phyloP scores from a whole-genome alignment of 1,140 invertebrate species.

The Pogonognathellus flavescens region DNA sequence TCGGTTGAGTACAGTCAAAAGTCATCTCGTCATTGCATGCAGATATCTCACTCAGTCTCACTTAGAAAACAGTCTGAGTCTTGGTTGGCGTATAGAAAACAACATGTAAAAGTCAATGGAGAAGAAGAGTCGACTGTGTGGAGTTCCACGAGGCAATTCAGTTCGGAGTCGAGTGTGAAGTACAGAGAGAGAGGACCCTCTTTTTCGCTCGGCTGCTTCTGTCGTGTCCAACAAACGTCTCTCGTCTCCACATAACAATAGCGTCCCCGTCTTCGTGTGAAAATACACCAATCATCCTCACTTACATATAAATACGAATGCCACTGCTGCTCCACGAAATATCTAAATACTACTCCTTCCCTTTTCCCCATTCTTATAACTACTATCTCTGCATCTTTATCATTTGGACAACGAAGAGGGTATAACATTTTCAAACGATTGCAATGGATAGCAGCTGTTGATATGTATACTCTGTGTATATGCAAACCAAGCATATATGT shows the following conservation, averaged over 20 bases:
- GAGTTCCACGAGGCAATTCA: background rate
- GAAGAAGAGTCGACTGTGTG: background rate
- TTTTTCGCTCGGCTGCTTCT: conserved; percentile 43
- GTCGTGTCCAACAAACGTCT: conserved; percentile 47
- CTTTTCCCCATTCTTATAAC: background rate
- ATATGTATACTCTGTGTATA: background rate
- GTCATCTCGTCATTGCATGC: conserved; percentile 49
- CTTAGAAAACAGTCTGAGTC: background rate
- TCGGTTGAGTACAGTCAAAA: conserved; percentile 28
- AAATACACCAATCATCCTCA: conserved; percentile 48
- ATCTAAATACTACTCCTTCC: background rate
- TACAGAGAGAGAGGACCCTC: conserved; percentile 36
- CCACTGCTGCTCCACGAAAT: conserved; percentile 1
- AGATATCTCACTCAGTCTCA: conserved; percentile 50
- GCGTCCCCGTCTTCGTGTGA: conserved; percentile 41
- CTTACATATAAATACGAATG: background rate
- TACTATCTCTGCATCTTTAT: background rate
- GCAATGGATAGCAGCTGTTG: background rate
- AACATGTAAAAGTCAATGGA: background rate
- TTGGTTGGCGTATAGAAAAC: background rate
- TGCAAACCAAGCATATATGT: background rate
- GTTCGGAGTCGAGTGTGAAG: background rate
- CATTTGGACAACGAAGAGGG: too few relatives aligned
- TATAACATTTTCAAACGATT: too few relatives aligned
- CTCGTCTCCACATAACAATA: conserved; percentile 44